phyloP scores from a whole-genome alignment of 2,888 invertebrate genomes.

The Eugnorisma glareosa region DNA sequence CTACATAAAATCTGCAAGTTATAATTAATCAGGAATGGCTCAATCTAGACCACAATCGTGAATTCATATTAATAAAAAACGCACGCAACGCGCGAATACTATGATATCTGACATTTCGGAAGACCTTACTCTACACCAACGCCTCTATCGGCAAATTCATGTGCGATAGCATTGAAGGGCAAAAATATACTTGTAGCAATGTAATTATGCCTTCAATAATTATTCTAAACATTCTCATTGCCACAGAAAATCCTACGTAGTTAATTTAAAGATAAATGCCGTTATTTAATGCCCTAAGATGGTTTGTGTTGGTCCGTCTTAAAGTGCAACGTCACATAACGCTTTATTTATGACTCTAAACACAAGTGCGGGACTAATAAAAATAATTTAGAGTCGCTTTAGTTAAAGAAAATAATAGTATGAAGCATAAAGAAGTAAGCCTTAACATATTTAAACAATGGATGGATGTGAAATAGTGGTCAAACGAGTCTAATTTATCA shows the following conservation, averaged over 20 bases:
- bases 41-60: no score
- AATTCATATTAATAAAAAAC: no score
- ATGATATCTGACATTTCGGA: no score
- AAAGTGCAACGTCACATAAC: slow-evolving; percentile 47
- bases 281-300: slow-evolving; percentile 12
- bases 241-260: not conserved
- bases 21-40: no score
- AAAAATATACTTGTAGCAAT: not conserved
- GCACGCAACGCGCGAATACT: no score
- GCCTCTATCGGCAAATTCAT: no score
- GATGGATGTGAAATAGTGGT: not conserved
- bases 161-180: no score
- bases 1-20: no score
- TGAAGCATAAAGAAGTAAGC: not conserved
- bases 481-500: not conserved
- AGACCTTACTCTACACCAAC: no score
- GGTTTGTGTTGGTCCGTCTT: slow-evolving; percentile 23
- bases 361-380: slow-evolving; percentile 31
- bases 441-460: not conserved
- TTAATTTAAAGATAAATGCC: not conserved
- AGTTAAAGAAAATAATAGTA: not conserved
- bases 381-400: slow-evolving; percentile 13
- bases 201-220: not conserved
- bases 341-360: slow-evolving; percentile 30
- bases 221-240: not conserved